These are phyloP conservation scores for Charadrius vociferus DNA, from an alignment of 2,113 vertebrate genomes.

Conservation along the genomic window DNA sequence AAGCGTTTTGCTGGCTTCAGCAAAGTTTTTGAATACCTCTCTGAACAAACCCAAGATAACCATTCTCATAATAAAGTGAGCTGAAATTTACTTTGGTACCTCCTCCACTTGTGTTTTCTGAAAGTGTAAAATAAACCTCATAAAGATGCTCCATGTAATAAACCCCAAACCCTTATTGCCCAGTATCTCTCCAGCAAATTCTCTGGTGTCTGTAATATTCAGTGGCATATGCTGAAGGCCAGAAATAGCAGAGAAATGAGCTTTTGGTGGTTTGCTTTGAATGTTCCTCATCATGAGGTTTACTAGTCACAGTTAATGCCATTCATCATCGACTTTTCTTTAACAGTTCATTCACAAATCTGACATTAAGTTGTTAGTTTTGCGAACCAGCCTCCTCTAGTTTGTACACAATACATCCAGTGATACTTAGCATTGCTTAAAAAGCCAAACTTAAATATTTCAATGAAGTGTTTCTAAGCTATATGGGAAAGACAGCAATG, in stretches of 20 bases:
- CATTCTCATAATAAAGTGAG: neutral
- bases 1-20: neutral
- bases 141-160: neutral
- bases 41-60: neutral
- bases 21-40: neutral
- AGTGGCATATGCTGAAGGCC: neutral
- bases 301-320: neutral
- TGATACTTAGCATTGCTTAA: neutral
- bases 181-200: neutral
- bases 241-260: neutral
- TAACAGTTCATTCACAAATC: neutral
- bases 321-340: neutral
- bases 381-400: neutral
- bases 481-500: neutral
- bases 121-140: neutral
- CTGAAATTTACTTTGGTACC: neutral
- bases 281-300: neutral
- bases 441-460: neutral
- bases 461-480: neutral
- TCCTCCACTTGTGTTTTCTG: neutral
- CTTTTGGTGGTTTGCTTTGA: neutral
- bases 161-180: neutral
- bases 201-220: neutral
- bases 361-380: neutral
- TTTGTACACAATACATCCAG: neutral